Evolutionary conservation across 2,113 vertebrate genomes (phyloP).

Genomic region (Bambusicola thoracicus): DNA sequence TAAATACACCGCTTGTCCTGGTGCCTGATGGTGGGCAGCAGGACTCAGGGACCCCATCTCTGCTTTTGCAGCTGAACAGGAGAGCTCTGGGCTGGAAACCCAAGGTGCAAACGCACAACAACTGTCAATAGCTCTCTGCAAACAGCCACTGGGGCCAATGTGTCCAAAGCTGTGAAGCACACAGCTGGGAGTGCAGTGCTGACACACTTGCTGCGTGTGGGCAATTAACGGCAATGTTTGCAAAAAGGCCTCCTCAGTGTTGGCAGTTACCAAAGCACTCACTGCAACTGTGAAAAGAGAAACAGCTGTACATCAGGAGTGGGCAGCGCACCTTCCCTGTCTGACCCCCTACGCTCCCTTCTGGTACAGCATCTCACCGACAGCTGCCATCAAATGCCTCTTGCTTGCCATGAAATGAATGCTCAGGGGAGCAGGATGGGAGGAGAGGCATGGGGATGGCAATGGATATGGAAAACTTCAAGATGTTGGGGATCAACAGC

Average conservation of each 20-base stretch:
- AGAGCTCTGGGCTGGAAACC: not conserved
- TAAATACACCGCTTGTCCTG: not conserved
- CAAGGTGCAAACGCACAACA: not conserved
- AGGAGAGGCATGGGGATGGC: not conserved
- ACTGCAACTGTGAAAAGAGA: not conserved
- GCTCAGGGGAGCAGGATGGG: not conserved
- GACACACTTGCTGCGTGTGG: not conserved
- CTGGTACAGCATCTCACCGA: not conserved
- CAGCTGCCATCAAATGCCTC: not conserved
- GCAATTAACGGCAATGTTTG: not conserved
- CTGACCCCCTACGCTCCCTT: not conserved
- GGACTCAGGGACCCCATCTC: not conserved
- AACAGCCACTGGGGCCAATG: not conserved
- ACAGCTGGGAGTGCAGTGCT: not conserved
- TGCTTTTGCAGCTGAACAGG: not conserved
- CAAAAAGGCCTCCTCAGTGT: not conserved
- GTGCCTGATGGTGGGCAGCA: not conserved
- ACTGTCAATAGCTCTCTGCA: not conserved
- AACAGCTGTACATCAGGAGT: rapidly evolving
- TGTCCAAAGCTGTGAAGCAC: not conserved
- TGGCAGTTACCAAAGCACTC: not conserved
- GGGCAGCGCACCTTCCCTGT: not conserved
- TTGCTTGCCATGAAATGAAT: not conserved
- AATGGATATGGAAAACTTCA: not conserved
- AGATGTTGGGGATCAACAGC: not conserved